Conservation (phyloP, 2,888 invertebrate genomes). For the Diadegma fenestrale region DNA sequence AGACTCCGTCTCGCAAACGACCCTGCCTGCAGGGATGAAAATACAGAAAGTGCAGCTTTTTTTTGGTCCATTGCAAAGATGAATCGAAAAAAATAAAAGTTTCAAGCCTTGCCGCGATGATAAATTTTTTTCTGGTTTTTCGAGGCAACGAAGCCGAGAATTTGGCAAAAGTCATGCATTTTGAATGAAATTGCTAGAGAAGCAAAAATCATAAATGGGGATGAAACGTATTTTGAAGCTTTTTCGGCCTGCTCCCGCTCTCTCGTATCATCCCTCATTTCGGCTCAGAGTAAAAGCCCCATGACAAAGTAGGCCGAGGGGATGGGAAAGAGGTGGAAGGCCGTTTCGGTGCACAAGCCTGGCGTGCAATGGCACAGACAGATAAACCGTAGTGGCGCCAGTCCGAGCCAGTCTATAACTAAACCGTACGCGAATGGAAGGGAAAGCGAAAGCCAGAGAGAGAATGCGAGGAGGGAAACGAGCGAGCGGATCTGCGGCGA, state of each 20-base stretch:
- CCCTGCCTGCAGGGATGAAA: not conserved
- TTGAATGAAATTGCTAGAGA: not conserved
- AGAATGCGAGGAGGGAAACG: constrained; percentile 26
- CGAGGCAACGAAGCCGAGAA: not conserved
- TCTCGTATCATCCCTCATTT: constrained; percentile 17
- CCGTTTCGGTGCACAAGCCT: constrained; percentile 2
- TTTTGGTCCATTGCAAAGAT: not conserved
- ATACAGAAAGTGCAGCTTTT: not conserved
- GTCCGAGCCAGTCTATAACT: constrained; percentile 49
- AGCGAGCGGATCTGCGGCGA: constrained; percentile 42
- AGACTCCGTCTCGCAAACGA: not conserved
- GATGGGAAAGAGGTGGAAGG: constrained; percentile 15
- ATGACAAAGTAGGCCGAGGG: constrained; percentile 46
- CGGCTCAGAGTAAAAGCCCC: constrained; percentile 28
- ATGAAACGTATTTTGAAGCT: not conserved
- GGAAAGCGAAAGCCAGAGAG: constrained; percentile 18
- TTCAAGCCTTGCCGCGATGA: not conserved
- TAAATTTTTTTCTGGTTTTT: not conserved
- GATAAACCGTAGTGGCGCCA: constrained; percentile 66
- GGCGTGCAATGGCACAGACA: constrained; percentile 55
- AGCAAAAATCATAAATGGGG: not conserved
- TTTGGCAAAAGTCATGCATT: not conserved
- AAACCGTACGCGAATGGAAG: constrained; percentile 35
- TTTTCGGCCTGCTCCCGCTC: not conserved
- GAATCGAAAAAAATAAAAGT: not conserved